Evolutionary conservation across 2,888 invertebrate species (phyloP).

Genomic region (Limnephilus lunatus): DNA sequence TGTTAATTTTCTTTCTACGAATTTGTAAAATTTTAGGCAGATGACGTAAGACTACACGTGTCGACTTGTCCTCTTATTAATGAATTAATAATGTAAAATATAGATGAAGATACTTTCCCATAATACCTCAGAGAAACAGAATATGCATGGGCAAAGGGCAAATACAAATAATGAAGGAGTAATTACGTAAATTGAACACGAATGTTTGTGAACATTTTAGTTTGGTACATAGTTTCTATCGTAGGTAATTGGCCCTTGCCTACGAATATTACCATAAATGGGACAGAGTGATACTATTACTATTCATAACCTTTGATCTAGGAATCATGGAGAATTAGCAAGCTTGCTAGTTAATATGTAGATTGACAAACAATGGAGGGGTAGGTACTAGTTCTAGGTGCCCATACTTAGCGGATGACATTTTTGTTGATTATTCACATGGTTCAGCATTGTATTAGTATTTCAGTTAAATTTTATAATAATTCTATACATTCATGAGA

Average conservation of each 20-base stretch:
- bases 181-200: not conserved
- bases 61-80: no score
- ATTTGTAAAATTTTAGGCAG: not conserved
- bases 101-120: not conserved
- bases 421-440: no score
- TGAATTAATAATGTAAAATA: not conserved
- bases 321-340: not conserved
- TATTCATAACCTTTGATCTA: constrained; percentile 2
- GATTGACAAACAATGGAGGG: not conserved
- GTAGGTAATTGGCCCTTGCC: not conserved
- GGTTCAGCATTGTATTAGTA: no score
- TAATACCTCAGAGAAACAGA: not conserved
- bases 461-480: not conserved
- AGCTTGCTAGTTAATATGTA: not conserved
- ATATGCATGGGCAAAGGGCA: not conserved
- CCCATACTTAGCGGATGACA: not conserved
- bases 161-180: not conserved
- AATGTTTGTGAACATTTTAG: not conserved
- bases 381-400: not conserved
- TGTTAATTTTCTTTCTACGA: not conserved
- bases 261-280: not conserved
- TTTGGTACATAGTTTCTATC: not conserved
- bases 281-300: not conserved
- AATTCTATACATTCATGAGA: no score
- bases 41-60: not conserved